Evolutionary conservation across 2,797 vertebrate genomes (phyloP).

Genomic region (Hozukius guyotensis): DNA sequence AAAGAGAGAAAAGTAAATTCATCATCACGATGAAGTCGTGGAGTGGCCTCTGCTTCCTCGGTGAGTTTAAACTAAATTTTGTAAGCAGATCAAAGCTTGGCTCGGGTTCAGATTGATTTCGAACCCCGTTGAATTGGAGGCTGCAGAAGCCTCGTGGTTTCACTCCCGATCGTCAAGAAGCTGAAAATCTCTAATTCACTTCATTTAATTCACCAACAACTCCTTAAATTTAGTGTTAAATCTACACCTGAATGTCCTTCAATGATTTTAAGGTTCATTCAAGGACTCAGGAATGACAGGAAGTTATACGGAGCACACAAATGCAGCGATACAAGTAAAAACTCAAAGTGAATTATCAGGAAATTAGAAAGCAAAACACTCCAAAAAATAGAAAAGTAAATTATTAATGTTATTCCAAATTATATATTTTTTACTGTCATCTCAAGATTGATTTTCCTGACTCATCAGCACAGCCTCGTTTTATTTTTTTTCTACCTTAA

Average conservation of each 20-base stretch:
- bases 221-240: background rate
- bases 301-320: conserved; percentile 1
- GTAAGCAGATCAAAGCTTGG: background rate
- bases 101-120: background rate
- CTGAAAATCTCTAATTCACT: background rate
- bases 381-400: no score
- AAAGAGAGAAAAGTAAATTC: background rate
- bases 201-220: background rate
- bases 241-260: background rate
- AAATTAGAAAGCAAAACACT: background rate
- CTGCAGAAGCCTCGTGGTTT: background rate
- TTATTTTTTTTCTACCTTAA: background rate
- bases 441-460: no score
- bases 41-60: conserved; percentile 44
- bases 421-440: no score
- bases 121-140: no score
- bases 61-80: conserved; percentile 42
- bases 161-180: background rate
- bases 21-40: conserved; percentile 16
- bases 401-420: no score
- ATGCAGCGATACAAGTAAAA: accelerated
- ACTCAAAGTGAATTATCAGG: no score
- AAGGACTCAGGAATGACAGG: background rate
- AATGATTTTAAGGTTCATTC: background rate
- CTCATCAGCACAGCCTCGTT: background rate